phyloP scores from a whole-genome alignment of 2,113 vertebrate genomes.

The Barnardius zonarius region DNA sequence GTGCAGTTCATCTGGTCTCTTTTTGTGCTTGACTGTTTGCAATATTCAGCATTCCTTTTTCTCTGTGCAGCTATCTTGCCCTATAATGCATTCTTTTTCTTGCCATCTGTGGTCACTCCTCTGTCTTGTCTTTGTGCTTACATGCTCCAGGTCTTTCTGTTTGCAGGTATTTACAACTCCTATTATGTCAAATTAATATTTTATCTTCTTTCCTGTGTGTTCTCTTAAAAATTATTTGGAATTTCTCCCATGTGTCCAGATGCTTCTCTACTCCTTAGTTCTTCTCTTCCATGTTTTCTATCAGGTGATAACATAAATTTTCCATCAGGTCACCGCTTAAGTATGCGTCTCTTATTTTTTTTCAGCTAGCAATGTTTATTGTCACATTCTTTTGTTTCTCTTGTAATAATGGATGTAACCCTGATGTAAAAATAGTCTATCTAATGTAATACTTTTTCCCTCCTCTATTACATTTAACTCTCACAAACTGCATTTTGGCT shows the following conservation, averaged over 20 bases:
- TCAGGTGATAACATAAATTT: not conserved
- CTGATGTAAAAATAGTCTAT: not conserved
- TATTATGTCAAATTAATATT: not conserved
- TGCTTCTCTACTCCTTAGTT: not conserved
- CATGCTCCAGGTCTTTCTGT: not conserved
- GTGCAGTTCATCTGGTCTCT: not conserved
- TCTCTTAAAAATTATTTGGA: not conserved
- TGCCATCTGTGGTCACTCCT: not conserved
- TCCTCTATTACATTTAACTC: not conserved
- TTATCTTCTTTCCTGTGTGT: not conserved
- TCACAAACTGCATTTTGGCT: not conserved
- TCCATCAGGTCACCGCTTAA: not conserved
- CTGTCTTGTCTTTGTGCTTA: not conserved
- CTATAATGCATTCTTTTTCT: not conserved
- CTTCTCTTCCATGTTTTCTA: not conserved
- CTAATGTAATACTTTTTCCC: rapidly evolving
- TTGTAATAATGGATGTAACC: not conserved
- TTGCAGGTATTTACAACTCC: not conserved
- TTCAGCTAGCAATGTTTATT: not conserved
- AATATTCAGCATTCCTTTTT: not conserved
- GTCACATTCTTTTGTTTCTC: not conserved
- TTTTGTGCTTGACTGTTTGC: not conserved
- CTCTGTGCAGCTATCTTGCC: not conserved
- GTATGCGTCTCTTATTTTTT: not conserved
- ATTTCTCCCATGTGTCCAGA: not conserved